Evolutionary conservation across 1,140 invertebrate species (phyloP).

Genomic region (Drosophila ercepeae): DNA sequence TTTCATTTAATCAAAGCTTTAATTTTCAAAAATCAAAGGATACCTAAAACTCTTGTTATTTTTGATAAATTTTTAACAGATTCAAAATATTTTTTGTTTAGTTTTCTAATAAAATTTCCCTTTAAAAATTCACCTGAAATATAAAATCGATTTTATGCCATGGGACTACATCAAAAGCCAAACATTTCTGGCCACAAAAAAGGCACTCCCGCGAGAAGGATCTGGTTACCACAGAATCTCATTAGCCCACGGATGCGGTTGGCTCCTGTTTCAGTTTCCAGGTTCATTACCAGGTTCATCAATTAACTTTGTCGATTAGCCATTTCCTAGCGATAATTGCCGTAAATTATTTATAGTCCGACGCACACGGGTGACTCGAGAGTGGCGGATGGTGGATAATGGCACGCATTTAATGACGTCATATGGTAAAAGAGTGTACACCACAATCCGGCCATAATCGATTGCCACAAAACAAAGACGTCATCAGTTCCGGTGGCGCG

Average conservation of each 20-base stretch:
- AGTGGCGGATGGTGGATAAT: background rate
- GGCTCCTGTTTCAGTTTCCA: constrained; percentile 5
- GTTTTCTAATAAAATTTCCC: too few relatives aligned
- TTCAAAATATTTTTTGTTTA: too few relatives aligned
- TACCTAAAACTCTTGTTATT: too few relatives aligned
- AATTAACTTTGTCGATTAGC: constrained; percentile 54
- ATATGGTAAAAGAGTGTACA: constrained; percentile 15
- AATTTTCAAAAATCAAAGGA: too few relatives aligned
- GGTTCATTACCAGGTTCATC: constrained; percentile 7
- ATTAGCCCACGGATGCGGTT: constrained; percentile 16
- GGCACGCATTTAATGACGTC: constrained; percentile 60
- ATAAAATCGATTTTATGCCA: background rate
- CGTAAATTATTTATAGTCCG: constrained; percentile 64
- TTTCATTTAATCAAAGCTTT: too few relatives aligned
- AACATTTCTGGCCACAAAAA: background rate
- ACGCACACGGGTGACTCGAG: constrained; percentile 22
- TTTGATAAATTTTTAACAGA: too few relatives aligned
- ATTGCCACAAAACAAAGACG: constrained; percentile 68
- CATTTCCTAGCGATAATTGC: constrained; percentile 62
- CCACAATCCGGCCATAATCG: constrained; percentile 40
- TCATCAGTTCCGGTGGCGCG: constrained; percentile 58
- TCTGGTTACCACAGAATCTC: constrained; percentile 2
- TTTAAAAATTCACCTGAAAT: background rate
- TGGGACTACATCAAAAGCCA: too few relatives aligned
- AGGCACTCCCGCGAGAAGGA: background rate